Evolutionary conservation across 1,140 invertebrate genomes (phyloP), one percentile per base, ranked within the genome.

Genomic region (Oscheius sp.): DNA sequence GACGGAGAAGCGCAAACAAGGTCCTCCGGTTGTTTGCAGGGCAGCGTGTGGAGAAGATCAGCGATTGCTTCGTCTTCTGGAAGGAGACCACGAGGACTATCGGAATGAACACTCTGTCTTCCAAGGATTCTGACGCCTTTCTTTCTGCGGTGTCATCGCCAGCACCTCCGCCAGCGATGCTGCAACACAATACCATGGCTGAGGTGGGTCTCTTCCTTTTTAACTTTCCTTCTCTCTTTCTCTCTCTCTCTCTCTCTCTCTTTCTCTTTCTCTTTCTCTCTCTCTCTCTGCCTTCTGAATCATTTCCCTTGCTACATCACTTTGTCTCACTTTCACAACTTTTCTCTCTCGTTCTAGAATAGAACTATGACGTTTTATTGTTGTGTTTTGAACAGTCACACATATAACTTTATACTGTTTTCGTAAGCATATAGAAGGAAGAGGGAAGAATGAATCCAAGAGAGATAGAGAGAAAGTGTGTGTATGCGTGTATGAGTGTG

Each of bases 21-120:
- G 7, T 52, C 36, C 34, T 1, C 10, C 10, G 29, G 20, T 58
- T 59, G 18, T 68, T 68, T 68, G 34, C 67, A 68, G 67, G 67
- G 32, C 49, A 68, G 28, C 52, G 55, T 18, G 23, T 61, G 32
- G 49, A 68, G 34, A 68, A 68, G 36, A 55, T 68, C 26, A 59
- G 32, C 26, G 67, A 68, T 26, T 59, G 32, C 28, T 68, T 68
- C 26, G 67, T 68, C 15, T 68, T 58, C 55, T 55, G 52, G 52
- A 68, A 61, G 23, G 29, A 49, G 1, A 13, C 7, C 49, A 55
- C 49, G 32, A 45, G 67, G 4, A 68, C 67, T 13, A 59, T 68
- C 35, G 67, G 67, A 35, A 36, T 68, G 49, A 68, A 68, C 55
- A 68, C 67, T 2, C 36, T 68, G 29, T 42, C 32, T 34, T 28